Conservation (phyloP, 2,113 vertebrate genomes). For the Ellobius talpinus region DNA sequence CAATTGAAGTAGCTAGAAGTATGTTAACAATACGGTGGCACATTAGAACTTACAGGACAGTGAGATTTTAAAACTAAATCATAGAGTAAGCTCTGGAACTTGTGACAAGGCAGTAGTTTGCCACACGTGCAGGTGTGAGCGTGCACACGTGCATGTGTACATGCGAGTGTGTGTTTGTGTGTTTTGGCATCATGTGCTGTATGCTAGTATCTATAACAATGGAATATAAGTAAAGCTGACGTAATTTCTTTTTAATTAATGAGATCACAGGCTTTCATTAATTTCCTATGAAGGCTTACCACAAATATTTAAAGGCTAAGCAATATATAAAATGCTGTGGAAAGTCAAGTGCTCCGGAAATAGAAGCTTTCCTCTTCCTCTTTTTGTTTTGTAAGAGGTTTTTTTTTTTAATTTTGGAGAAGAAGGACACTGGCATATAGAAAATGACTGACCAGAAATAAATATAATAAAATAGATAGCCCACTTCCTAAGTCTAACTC, state of each 20-base stretch:
- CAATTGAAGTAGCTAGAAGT: background rate
- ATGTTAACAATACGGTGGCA: no score
- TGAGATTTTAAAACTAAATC: background rate
- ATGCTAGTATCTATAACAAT: background rate
- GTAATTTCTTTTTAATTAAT: background rate
- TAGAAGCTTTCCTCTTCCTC: background rate
- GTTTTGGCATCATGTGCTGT: background rate
- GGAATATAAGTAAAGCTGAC: background rate
- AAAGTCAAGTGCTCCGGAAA: background rate
- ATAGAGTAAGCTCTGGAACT: background rate
- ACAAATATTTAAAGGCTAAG: conserved; percentile 17
- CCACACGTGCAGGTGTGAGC: background rate
- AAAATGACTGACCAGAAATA: background rate
- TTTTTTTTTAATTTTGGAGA: background rate
- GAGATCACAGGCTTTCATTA: background rate
- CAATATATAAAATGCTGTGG: background rate
- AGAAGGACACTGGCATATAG: background rate
- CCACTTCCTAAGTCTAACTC: background rate
- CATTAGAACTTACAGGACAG: background rate
- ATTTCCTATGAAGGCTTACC: background rate
- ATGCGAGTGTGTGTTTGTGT: background rate
- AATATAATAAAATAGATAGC: background rate
- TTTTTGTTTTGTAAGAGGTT: background rate
- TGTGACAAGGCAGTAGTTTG: background rate
- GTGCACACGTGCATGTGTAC: background rate